A percentile compares a stretch with the other conserved stretches of the same genome.
Conservation (phyloP, 1,140 invertebrate genomes). For the Microplitis demolitor region DNA sequence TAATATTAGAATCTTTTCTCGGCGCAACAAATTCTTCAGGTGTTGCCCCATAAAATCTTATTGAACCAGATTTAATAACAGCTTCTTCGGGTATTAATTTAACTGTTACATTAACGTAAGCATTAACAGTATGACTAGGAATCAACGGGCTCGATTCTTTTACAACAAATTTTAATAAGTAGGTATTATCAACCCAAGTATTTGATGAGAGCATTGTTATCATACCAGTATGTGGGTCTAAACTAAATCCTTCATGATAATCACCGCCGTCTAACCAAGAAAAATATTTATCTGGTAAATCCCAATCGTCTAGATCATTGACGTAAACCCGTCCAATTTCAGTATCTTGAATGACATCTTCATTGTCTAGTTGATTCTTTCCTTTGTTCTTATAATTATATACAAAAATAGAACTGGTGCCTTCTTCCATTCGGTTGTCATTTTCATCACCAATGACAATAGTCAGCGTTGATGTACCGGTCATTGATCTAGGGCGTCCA, state of each 20-base stretch:
- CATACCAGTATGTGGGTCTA: constrained; percentile 77
- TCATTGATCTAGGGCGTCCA: constrained; percentile 69
- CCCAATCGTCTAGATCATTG: constrained; percentile 91
- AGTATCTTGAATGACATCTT: constrained; percentile 63
- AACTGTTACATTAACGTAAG: constrained; percentile 82
- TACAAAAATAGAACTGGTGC: constrained; percentile 85
- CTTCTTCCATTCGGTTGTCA: constrained; percentile 83
- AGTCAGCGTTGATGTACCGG: constrained; percentile 76
- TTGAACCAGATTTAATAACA: constrained; percentile 86
- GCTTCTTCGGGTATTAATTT: constrained; percentile 88
- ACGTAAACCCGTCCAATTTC: constrained; percentile 90
- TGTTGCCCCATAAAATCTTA: constrained; percentile 79
- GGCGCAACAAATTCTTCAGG: constrained; percentile 83
- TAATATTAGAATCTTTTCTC: constrained; percentile 64
- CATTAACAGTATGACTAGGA: constrained; percentile 70
- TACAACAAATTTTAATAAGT: constrained; percentile 73
- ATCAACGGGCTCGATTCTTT: constrained; percentile 65
- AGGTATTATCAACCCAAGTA: constrained; percentile 69
- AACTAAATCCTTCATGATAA: constrained; percentile 67
- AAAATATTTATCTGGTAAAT: constrained; percentile 86
- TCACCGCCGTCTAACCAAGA: constrained; percentile 62
- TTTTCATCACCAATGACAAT: constrained; percentile 91
- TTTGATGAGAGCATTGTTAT: constrained; percentile 76
- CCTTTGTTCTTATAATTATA: constrained; percentile 86
- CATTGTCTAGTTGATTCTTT: no score